These are phyloP conservation scores for Rosalia funebris DNA, from an alignment of 2,888 invertebrate genomes.

Conservation along the genomic window DNA sequence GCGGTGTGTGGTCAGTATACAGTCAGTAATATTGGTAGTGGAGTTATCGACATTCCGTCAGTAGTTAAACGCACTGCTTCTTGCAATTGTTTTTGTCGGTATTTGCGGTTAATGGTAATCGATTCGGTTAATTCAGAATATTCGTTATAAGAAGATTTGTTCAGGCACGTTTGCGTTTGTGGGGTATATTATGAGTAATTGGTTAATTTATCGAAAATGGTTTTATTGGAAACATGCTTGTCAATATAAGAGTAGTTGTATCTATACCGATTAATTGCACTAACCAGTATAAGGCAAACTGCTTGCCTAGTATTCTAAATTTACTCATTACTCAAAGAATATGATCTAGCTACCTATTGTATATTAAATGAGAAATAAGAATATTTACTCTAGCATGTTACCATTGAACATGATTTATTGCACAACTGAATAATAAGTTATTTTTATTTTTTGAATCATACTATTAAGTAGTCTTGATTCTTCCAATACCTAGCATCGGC, in stretches of 20 bases:
- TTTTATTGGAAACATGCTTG: constrained; percentile 14
- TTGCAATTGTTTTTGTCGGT: constrained; percentile 53
- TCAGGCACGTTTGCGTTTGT: constrained; percentile 24
- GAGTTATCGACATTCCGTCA: constrained; percentile 55
- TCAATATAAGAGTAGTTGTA: constrained; percentile 3
- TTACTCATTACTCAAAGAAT: too few species aligned
- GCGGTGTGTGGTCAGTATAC: constrained; percentile 53
- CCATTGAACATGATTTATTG: too few species aligned
- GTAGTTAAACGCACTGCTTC: constrained; percentile 53
- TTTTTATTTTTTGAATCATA: too few species aligned
- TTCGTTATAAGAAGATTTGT: constrained; percentile 47
- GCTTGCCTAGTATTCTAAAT: too few species aligned
- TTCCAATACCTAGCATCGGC: too few species aligned
- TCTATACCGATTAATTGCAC: not conserved
- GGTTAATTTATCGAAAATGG: constrained; percentile 31
- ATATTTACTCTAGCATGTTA: too few species aligned
- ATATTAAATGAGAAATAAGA: too few species aligned
- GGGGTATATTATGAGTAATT: constrained; percentile 34
- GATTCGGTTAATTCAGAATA: constrained; percentile 58
- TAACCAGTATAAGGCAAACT: too few species aligned
- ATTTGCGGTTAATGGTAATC: constrained; percentile 59
- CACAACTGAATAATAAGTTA: too few species aligned
- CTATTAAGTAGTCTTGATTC: too few species aligned
- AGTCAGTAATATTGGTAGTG: constrained; percentile 48
- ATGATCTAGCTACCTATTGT: too few species aligned